Evolutionary conservation across 2,888 invertebrate genomes (phyloP).

Genomic region (Tubulanus polymorphus): DNA sequence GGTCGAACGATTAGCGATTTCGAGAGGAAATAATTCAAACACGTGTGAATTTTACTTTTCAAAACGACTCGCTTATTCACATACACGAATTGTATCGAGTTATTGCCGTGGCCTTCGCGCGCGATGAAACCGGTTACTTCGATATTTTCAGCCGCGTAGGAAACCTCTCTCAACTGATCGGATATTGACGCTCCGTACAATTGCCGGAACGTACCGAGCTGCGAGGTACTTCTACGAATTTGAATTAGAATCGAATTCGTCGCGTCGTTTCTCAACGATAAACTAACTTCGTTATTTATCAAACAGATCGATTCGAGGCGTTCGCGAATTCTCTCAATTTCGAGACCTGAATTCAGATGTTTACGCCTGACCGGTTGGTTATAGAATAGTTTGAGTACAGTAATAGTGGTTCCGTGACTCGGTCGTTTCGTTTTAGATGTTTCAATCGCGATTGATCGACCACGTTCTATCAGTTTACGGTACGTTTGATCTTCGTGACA

Average conservation of each 20-base stretch:
- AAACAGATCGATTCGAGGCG: conserved; percentile 64
- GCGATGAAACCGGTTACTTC: conserved; percentile 61
- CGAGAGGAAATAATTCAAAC: conserved; percentile 51
- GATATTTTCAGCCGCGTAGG: conserved; percentile 54
- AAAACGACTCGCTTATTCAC: conserved; percentile 63
- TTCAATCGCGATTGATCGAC: conserved; percentile 53
- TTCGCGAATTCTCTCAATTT: conserved; percentile 62
- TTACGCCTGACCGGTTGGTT: conserved; percentile 64
- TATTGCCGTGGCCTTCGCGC: conserved; percentile 55
- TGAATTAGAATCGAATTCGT: conserved; percentile 61
- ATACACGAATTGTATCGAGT: conserved; percentile 63
- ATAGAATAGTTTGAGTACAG: conserved; percentile 64
- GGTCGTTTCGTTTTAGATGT: conserved; percentile 56
- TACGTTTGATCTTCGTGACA: conserved; percentile 59
- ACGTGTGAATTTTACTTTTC: conserved; percentile 57
- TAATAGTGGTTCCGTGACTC: conserved; percentile 69
- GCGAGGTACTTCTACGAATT: conserved; percentile 59
- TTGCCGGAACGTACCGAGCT: conserved; percentile 58
- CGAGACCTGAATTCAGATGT: conserved; percentile 57
- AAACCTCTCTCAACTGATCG: conserved; percentile 50
- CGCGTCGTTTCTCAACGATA: conserved; percentile 67
- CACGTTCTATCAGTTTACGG: conserved; percentile 59
- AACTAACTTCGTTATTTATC: conserved; percentile 62
- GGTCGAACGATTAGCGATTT: conserved; percentile 31
- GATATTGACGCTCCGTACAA: conserved; percentile 55